These are phyloP conservation scores for Apostichopus japonicus DNA, from an alignment of 35 echinoderm and acorn worm species.

Conservation along the genomic window DNA sequence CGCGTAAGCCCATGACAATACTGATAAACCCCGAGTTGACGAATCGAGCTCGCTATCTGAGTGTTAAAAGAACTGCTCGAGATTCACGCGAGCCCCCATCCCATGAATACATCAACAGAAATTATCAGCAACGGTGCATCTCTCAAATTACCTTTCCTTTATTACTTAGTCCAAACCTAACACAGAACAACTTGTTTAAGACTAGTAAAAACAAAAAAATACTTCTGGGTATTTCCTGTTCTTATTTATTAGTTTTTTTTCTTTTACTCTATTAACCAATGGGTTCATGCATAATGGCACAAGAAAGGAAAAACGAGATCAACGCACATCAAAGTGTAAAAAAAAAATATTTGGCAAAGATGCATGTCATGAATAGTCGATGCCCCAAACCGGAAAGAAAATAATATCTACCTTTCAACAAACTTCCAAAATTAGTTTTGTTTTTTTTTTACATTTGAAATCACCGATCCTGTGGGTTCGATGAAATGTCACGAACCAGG, in stretches of 20 bases:
- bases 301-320: neutral
- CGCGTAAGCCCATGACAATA: constrained; percentile 24
- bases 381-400: no score
- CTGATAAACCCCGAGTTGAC: constrained; percentile 13
- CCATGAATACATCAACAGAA: constrained; percentile 48
- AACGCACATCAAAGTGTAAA: neutral
- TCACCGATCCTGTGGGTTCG: no score
- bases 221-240: no score
- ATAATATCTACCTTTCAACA: no score
- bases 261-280: neutral
- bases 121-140: neutral
- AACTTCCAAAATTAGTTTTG: no score
- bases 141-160: constrained; percentile 25
- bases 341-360: neutral
- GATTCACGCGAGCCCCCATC: constrained; percentile 49
- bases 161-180: no score
- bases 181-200: no score
- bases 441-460: no score
- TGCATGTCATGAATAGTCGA: no score
- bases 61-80: constrained; percentile 17
- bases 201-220: no score
- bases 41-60: neutral
- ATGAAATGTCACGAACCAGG: no score
- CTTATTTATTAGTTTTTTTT: no score
- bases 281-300: neutral